Percentiles rank a stretch among this genome's conserved stretches.
Conservation (phyloP, 2,888 invertebrate genomes). For the Eudemis profundana region DNA sequence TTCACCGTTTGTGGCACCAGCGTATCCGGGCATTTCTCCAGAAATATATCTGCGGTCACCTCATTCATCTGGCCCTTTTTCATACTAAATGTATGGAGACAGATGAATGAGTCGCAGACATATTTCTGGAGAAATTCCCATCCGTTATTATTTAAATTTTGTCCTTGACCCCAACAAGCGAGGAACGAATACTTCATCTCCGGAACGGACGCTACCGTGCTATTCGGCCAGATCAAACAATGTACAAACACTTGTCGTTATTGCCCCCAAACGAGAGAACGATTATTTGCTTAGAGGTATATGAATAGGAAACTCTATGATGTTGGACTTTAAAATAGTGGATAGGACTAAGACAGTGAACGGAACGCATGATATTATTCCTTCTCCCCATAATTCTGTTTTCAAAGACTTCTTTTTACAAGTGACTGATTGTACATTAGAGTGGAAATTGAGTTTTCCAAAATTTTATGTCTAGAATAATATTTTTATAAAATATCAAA, state of each 20-base stretch:
- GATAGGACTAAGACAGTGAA: conserved; percentile 55
- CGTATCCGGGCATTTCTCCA: no score
- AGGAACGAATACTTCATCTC: not conserved
- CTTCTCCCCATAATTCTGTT: conserved; percentile 52
- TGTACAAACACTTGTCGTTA: conserved; percentile 67
- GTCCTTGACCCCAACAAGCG: no score
- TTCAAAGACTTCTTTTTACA: conserved; percentile 53
- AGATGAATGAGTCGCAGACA: no score
- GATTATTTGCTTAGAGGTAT: conserved; percentile 65
- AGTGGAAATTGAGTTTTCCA: conserved; percentile 41
- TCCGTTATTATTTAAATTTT: no score
- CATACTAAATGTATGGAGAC: no score
- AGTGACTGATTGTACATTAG: conserved; percentile 44
- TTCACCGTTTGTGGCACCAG: not conserved
- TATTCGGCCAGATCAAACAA: conserved; percentile 50
- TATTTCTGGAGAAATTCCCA: no score
- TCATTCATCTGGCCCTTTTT: no score
- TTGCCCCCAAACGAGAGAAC: conserved; percentile 65
- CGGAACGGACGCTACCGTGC: conserved; percentile 15
- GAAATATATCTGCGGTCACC: no score
- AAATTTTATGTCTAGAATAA: conserved; percentile 40
- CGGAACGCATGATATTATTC: conserved; percentile 53
- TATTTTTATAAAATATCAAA: conserved; percentile 48
- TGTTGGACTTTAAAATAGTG: conserved; percentile 63
- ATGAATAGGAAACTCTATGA: conserved; percentile 68